Evolutionary conservation across 2,888 invertebrate species (phyloP).

Genomic region (Strigamia crassipes): DNA sequence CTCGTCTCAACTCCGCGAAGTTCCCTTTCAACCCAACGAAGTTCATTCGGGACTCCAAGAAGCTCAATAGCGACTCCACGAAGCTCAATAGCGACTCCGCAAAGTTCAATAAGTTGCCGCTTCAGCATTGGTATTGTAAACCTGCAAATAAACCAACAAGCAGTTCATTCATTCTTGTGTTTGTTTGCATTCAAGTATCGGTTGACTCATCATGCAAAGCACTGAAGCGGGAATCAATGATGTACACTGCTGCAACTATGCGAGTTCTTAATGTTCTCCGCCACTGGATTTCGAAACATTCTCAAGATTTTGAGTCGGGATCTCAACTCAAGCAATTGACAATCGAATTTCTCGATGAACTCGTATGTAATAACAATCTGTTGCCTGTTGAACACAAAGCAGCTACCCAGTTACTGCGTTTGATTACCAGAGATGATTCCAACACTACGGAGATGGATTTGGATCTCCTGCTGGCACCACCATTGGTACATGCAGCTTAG

Average conservation of each 20-base stretch:
- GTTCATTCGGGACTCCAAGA: neutral
- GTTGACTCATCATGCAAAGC: slow-evolving; percentile 35
- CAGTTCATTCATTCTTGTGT: neutral
- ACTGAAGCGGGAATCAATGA: slow-evolving; percentile 68
- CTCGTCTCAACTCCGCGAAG: slow-evolving; percentile 47
- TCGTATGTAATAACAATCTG: slow-evolving; percentile 76
- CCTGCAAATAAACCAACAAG: too few species aligned
- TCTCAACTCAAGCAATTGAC: slow-evolving; percentile 74
- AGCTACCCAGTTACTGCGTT: slow-evolving; percentile 76
- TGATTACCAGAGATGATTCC: slow-evolving; percentile 73
- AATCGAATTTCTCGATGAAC: slow-evolving; percentile 85
- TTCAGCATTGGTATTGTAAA: slow-evolving; percentile 1
- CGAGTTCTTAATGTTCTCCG: slow-evolving; percentile 84
- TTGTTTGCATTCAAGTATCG: neutral
- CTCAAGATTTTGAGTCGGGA: slow-evolving; percentile 83
- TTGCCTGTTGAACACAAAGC: slow-evolving; percentile 88
- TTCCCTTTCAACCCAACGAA: neutral
- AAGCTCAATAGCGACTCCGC: neutral
- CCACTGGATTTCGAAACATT: slow-evolving; percentile 90
- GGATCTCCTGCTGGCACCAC: slow-evolving; percentile 69
- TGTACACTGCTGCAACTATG: slow-evolving; percentile 93
- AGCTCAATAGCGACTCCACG: neutral
- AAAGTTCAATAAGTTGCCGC: slow-evolving; percentile 2
- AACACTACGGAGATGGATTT: slow-evolving; percentile 71
- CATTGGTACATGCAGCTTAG: slow-evolving; percentile 63